Evolutionary conservation across 2,113 vertebrate species (phyloP), one percentile per base, ranked within the genome.

Genomic region (Pseudorectes ferrugineus): DNA sequence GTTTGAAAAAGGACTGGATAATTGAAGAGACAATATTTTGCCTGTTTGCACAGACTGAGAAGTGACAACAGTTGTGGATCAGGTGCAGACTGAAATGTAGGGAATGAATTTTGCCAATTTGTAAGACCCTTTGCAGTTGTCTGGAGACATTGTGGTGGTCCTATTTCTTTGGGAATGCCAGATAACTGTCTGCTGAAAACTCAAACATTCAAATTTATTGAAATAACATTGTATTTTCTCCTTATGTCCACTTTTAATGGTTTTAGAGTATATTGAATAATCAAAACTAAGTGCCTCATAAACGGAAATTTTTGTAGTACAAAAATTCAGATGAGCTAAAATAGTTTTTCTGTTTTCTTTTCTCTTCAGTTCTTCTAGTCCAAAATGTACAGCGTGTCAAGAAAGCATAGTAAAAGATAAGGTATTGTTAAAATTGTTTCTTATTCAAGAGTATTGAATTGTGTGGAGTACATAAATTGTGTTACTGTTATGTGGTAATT

Each of bases 361-460:
- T 92, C 43, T 92, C 62, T 85, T 46, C 90, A 98, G 98, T 95
- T 96, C 97, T 46, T 75, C 98, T 21, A 98, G 78, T 88, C 98
- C 98, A 40, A 98, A 98, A 85, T 98, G 98, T 79, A 97, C 97
- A 38, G 98, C 98, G 9, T 98, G 98, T 97, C 98, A 98, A 97
- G 98, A 98, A 93, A 96, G 88, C 95, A 97, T 98, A 97, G 55
- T 95, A 58, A 98, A 98, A 96, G 98, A 98, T 59, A 98, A 98
- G 98, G 98, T 98, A 98, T 68, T 59, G 67, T 87, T 52, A 76
- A 81, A 72, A 88, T 40, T 6, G 1, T 62, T 55, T 77, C 54
- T 85, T 86, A 25, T 36, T 59, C 7, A 52, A 51, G 51, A 74
- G 6, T 46, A 22, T 67, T 81, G 35, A 88, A 14, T 62, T 46